Conservation (phyloP, 2,113 vertebrate genomes). For the Heptranchias perlo region DNA sequence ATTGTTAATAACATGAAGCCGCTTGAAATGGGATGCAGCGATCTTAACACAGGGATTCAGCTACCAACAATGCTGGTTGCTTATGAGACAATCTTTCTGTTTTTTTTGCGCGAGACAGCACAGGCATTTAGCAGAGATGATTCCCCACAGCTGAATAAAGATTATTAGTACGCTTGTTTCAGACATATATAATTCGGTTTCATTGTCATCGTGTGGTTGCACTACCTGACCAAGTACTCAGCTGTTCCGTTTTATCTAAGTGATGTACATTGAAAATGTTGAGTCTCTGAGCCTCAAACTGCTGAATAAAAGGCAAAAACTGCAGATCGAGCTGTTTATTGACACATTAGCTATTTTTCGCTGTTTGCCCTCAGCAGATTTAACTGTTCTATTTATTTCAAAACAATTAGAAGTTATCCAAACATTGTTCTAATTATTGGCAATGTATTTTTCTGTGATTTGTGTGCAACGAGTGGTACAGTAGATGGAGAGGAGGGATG, state of each 20-base stretch:
- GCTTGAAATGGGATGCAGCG: background rate
- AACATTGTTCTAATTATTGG: background rate
- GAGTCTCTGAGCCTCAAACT: background rate
- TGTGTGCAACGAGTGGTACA: background rate
- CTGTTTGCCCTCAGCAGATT: background rate
- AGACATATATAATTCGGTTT: conserved; percentile 11
- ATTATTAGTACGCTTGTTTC: background rate
- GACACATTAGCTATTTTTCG: background rate
- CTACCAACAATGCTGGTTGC: background rate
- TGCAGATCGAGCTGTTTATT: background rate
- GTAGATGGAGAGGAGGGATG: background rate
- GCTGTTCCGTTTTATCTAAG: background rate
- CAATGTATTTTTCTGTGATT: background rate
- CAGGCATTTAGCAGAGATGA: background rate
- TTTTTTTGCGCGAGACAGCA: background rate
- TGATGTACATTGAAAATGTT: background rate
- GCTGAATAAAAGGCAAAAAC: background rate
- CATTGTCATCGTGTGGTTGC: background rate
- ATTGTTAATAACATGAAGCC: background rate
- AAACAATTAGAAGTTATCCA: background rate
- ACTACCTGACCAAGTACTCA: background rate
- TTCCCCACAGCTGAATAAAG: conserved; percentile 15
- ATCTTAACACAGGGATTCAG: background rate
- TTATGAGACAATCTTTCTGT: background rate
- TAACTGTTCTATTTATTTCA: too few species aligned